These are phyloP conservation scores for Apeira syringaria DNA, from an alignment of 2,888 invertebrate genomes.

Conservation along the genomic window DNA sequence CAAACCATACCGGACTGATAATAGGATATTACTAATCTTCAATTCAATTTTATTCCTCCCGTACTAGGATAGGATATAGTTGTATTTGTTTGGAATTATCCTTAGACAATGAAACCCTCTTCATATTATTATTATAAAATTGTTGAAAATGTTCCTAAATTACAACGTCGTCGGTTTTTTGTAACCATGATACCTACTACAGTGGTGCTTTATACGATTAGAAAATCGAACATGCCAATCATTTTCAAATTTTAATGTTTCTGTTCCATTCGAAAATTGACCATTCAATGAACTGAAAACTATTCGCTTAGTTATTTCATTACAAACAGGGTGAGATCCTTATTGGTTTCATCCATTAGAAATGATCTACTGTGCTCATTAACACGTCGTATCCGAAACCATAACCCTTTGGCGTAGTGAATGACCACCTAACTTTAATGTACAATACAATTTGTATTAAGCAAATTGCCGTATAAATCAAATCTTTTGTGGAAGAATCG, in stretches of 20 bases:
- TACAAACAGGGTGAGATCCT: too few species aligned
- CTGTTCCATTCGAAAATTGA: background rate
- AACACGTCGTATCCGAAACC: background rate
- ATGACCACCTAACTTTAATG: background rate
- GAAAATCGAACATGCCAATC: too few species aligned
- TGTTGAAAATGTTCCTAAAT: too few species aligned
- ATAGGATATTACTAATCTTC: background rate
- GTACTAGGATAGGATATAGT: background rate
- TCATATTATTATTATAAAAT: too few species aligned
- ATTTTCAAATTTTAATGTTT: too few species aligned
- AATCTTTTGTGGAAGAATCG: conserved; percentile 8
- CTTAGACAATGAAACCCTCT: too few species aligned
- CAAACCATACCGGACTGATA: conserved; percentile 5
- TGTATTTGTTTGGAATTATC: too few species aligned
- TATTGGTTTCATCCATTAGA: background rate
- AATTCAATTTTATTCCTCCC: background rate
- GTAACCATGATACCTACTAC: too few species aligned
- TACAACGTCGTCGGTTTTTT: too few species aligned
- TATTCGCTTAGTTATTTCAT: too few species aligned
- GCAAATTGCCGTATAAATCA: conserved; percentile 7
- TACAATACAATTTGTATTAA: background rate
- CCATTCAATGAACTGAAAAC: background rate
- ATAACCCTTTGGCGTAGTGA: background rate
- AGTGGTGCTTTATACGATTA: too few species aligned
- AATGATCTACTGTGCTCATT: background rate